Evolutionary conservation across 2,888 invertebrate species (phyloP).

Genomic region (Argyresthia albistria): DNA sequence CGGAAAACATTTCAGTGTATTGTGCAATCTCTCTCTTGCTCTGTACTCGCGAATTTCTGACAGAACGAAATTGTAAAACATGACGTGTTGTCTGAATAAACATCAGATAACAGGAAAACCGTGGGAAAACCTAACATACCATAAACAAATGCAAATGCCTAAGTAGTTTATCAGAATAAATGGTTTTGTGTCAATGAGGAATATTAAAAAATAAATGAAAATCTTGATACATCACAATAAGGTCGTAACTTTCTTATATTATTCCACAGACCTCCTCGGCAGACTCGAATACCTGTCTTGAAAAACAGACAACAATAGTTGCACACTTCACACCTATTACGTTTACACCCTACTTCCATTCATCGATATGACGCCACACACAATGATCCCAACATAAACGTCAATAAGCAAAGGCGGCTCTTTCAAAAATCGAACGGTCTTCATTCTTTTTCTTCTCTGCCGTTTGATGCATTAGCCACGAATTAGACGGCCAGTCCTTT

Average conservation of each 20-base stretch:
- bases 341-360: conserved; percentile 52
- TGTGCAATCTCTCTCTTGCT: conserved; percentile 1
- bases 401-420: conserved; percentile 50
- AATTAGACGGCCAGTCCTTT: conserved; percentile 60
- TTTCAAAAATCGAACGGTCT: conserved; percentile 45
- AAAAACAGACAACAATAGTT: conserved; percentile 40
- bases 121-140: no score
- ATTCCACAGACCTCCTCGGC: conserved; percentile 30
- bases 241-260: conserved; percentile 17
- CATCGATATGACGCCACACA: conserved; percentile 58
- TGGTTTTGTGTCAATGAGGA: no score
- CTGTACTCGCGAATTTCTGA: background rate
- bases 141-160: no score
- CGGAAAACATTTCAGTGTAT: conserved; percentile 12
- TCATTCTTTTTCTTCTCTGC: conserved; percentile 34
- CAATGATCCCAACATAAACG: conserved; percentile 62
- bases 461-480: conserved; percentile 64
- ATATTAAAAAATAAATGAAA: no score
- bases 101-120: no score
- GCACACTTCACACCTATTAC: conserved; percentile 70
- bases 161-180: no score
- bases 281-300: conserved; percentile 37
- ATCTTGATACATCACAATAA: background rate
- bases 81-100: background rate
- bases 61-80: background rate